Conservation (phyloP, 2,113 vertebrate genomes). For the Cinclus cinclus region DNA sequence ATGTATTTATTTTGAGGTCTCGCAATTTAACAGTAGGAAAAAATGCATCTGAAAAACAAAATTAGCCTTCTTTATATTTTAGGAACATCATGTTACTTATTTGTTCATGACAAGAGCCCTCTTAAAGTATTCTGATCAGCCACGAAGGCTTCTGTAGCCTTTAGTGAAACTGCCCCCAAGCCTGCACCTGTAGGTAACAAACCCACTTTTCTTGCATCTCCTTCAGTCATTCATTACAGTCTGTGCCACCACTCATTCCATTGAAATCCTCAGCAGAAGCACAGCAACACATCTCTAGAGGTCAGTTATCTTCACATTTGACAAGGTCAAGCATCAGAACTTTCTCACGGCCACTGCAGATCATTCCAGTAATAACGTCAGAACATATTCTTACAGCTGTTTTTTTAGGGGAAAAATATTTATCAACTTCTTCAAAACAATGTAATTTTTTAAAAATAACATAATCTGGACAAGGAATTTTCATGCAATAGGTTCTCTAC, state of each 20-base stretch:
- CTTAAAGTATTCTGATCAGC: not conserved
- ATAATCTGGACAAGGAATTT: not conserved
- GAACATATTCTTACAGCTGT: not conserved
- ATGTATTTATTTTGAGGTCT: not conserved
- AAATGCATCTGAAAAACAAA: not conserved
- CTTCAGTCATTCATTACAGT: not conserved
- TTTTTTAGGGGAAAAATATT: not conserved
- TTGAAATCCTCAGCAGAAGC: not conserved
- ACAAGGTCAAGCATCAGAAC: not conserved
- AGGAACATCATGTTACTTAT: not conserved
- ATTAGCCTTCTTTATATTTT: not conserved
- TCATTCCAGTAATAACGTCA: not conserved
- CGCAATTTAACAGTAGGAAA: not conserved
- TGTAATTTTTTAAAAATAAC: not conserved
- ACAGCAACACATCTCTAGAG: not conserved
- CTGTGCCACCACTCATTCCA: not conserved
- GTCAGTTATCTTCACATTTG: not conserved
- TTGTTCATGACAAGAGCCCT: not conserved
- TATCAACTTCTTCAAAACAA: not conserved
- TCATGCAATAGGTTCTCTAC: not conserved
- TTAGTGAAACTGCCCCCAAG: not conserved
- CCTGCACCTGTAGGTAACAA: not conserved
- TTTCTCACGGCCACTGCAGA: not conserved
- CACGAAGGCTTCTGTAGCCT: not conserved
- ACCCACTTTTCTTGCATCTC: not conserved